Evolutionary conservation across 2,113 vertebrate genomes (phyloP).

Genomic region (Zapornia atra): DNA sequence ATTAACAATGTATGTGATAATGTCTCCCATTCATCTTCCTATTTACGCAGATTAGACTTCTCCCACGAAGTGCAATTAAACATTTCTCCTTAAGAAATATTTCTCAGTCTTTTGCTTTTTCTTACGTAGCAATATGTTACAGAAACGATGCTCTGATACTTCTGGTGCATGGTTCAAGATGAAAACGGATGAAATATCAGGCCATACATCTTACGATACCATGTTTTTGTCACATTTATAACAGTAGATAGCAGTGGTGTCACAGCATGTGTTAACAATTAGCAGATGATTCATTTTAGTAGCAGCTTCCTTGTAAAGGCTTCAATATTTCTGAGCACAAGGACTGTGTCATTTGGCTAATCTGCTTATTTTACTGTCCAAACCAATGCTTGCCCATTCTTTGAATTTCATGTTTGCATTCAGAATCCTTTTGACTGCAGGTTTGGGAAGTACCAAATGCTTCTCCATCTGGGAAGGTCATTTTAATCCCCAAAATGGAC

Average conservation of each 20-base stretch:
- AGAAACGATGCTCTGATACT: not conserved
- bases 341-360: conserved; percentile 36
- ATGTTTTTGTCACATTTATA: conserved; percentile 29
- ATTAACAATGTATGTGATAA: not conserved
- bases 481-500: conserved; percentile 46
- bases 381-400: not conserved
- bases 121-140: not conserved
- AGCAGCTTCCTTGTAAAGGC: conserved; percentile 8
- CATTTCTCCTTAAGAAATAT: not conserved
- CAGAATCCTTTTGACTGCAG: conserved; percentile 35
- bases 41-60: not conserved
- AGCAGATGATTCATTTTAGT: conserved; percentile 47
- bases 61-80: not conserved
- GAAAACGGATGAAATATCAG: not conserved
- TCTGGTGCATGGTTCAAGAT: not conserved
- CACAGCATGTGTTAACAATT: conserved; percentile 44
- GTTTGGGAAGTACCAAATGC: conserved; percentile 58
- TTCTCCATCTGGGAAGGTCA: conserved; percentile 59
- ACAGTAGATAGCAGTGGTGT: not conserved
- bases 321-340: conserved; percentile 46
- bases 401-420: conserved; percentile 49
- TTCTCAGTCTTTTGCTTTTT: not conserved
- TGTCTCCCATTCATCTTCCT: not conserved
- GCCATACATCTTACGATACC: not conserved
- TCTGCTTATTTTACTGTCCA: conserved; percentile 47